Conservation (phyloP, 2,797 vertebrate genomes). For the Pangasius mekongensis region DNA sequence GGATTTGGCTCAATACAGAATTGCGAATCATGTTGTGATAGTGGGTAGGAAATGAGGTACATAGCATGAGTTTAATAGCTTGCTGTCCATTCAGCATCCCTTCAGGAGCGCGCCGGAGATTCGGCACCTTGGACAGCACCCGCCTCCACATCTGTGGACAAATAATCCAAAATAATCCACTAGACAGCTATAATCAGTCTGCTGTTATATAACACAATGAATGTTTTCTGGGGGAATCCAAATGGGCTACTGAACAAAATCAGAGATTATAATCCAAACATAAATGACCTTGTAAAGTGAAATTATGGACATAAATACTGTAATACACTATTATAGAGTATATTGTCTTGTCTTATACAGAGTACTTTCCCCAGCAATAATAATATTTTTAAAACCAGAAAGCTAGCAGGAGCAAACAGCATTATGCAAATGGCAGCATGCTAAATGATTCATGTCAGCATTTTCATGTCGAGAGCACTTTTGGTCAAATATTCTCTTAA, state of each 20-base stretch:
- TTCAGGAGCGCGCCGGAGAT: conserved; percentile 3
- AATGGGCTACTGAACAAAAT: background rate
- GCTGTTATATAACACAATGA: background rate
- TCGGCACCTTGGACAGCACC: conserved; percentile 41
- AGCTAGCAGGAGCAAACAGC: background rate
- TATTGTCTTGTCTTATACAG: background rate
- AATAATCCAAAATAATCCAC: conserved; percentile 13
- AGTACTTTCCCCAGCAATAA: background rate
- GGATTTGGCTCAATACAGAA: conserved; percentile 37
- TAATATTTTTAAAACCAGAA: background rate
- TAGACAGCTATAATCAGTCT: background rate
- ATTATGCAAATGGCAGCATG: conserved; percentile 22
- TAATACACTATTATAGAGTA: background rate
- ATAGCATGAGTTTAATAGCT: conserved; percentile 42
- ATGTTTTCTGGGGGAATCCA: background rate
- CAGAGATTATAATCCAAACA: background rate
- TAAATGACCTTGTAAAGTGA: background rate
- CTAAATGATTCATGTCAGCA: background rate
- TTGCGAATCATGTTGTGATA: conserved; percentile 35
- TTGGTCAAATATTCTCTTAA: background rate
- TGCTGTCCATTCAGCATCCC: conserved; percentile 33
- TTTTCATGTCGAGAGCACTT: background rate
- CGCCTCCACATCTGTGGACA: conserved; percentile 27
- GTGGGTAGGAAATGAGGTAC: conserved; percentile 29
- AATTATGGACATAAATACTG: background rate